phyloP scores from a whole-genome alignment of 2,797 vertebrate genomes.

The Diglossa cyanea region DNA sequence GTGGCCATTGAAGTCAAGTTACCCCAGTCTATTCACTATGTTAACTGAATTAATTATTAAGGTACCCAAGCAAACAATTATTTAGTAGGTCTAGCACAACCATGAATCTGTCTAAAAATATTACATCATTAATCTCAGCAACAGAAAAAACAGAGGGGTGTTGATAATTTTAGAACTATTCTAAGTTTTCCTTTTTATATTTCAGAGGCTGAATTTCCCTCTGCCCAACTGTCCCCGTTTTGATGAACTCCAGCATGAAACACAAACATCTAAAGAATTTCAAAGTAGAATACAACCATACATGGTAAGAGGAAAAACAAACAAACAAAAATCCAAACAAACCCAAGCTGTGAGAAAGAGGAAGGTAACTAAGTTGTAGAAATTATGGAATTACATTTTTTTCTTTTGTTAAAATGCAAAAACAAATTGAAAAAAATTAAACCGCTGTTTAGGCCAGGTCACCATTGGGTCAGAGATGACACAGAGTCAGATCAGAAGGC shows the following conservation, averaged over 20 bases:
- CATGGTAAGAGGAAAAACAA: conserved; percentile 54
- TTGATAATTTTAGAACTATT: background rate
- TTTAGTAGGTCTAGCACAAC: background rate
- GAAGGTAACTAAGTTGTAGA: background rate
- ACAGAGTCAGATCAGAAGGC: background rate
- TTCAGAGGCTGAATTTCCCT: conserved; percentile 73
- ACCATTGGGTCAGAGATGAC: background rate
- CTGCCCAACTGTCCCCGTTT: conserved; percentile 70
- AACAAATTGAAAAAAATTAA: background rate
- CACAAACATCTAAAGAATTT: conserved; percentile 69
- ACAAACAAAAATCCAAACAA: background rate
- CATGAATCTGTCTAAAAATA: background rate
- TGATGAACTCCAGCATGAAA: conserved; percentile 70
- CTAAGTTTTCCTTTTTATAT: background rate
- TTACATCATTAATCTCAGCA: background rate
- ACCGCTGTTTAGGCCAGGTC: background rate
- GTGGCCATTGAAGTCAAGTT: background rate
- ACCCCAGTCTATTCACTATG: background rate
- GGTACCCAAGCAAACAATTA: background rate
- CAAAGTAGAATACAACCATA: conserved; percentile 70
- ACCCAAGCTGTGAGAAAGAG: background rate
- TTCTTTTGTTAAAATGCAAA: background rate
- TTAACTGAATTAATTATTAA: background rate
- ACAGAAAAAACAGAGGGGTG: background rate
- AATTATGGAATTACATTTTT: background rate